These are phyloP conservation scores for Quadroppia sp. DNA, from an alignment of 2,888 invertebrate genomes.

Conservation along the genomic window DNA sequence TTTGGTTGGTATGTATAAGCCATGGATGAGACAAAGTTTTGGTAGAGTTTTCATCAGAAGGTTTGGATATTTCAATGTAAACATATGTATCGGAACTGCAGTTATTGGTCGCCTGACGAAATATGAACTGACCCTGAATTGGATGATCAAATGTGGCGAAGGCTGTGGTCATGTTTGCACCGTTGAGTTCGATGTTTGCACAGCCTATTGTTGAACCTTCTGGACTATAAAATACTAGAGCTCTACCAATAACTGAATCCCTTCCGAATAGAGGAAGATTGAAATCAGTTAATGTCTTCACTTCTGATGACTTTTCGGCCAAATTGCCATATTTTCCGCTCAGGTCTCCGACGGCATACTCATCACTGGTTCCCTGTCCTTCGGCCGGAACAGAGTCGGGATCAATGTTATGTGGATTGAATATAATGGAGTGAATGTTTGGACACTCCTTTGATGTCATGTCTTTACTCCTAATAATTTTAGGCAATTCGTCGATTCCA, in stretches of 20 bases:
- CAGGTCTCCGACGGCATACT: conserved; percentile 82
- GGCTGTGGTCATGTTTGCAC: conserved; percentile 66
- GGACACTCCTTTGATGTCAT: conserved; percentile 57
- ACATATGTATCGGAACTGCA: conserved; percentile 80
- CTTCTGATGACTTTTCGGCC: conserved; percentile 38
- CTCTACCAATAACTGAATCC: conserved; percentile 72
- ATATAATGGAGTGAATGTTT: conserved; percentile 65
- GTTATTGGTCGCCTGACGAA: conserved; percentile 63
- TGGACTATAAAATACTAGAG: conserved; percentile 64
- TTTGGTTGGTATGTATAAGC: conserved; percentile 34
- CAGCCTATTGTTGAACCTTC: conserved; percentile 51
- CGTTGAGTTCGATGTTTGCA: conserved; percentile 52
- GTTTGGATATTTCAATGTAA: conserved; percentile 61
- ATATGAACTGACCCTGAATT: conserved; percentile 74
- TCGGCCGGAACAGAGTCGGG: conserved; percentile 55
- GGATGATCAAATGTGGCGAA: conserved; percentile 80
- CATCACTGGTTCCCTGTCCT: conserved; percentile 73
- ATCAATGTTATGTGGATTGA: conserved; percentile 64
- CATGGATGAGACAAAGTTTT: conserved; percentile 40
- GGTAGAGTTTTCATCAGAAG: conserved; percentile 43
- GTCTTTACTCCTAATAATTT: conserved; percentile 45
- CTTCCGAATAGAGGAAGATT: conserved; percentile 76
- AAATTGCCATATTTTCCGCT: conserved; percentile 66
- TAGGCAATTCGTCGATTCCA: conserved; percentile 48
- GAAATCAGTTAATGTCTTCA: conserved; percentile 60